Evolutionary conservation across 2,113 vertebrate genomes (phyloP).

Genomic region (Chinchilla lanigera): DNA sequence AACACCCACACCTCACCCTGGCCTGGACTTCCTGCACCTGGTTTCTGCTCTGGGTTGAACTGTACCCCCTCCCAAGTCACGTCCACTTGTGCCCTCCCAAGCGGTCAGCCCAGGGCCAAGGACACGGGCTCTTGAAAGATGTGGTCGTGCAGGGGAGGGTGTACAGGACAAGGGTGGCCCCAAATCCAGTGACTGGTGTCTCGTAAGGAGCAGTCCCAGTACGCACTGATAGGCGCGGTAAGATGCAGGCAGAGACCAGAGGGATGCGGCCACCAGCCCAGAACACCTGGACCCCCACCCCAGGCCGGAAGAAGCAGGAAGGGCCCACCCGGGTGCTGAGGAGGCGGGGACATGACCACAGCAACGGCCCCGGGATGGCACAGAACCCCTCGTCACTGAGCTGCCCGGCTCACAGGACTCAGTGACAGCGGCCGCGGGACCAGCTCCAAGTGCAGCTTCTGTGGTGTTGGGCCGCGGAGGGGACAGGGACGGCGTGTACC

Average conservation of each 20-base stretch:
- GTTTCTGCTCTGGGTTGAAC: background rate
- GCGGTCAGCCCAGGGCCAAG: background rate
- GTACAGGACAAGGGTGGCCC: background rate
- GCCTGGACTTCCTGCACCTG: background rate
- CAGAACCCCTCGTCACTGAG: background rate
- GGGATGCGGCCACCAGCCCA: background rate
- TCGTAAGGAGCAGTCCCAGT: background rate
- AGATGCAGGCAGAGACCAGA: background rate
- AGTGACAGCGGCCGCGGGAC: background rate
- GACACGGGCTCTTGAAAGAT: background rate
- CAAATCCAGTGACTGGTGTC: background rate
- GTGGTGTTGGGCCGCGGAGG: background rate
- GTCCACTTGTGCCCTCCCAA: background rate
- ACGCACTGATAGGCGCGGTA: background rate
- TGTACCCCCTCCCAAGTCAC: background rate
- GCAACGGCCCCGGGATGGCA: background rate
- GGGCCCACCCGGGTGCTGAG: background rate
- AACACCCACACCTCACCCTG: background rate
- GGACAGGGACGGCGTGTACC: constrained; percentile 83
- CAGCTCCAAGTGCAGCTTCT: background rate
- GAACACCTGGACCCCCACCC: background rate
- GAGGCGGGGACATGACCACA: fast-evolving
- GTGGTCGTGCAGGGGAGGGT: background rate
- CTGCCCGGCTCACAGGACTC: background rate
- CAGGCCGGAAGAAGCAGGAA: background rate